A percentile compares a stretch with the other conserved stretches of the same genome.
These are phyloP conservation scores for Heliconius hortense DNA, from an alignment of 2,888 invertebrate species.

Conservation along the genomic window DNA sequence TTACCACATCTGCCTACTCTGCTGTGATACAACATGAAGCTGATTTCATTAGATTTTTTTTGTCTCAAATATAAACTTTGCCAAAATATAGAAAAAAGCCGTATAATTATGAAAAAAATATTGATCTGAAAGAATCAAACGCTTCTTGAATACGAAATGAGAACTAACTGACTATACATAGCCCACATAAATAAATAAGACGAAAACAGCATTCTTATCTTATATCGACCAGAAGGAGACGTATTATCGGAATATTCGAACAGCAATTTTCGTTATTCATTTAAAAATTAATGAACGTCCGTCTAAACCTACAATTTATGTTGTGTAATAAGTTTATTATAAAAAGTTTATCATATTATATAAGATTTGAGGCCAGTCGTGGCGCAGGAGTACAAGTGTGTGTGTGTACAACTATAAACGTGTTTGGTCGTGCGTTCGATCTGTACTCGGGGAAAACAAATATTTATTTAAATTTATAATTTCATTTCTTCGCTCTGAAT, in stretches of 20 bases:
- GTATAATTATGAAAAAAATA: constrained; percentile 40
- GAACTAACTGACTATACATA: constrained; percentile 63
- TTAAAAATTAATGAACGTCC: constrained; percentile 28
- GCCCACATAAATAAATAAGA: constrained; percentile 55
- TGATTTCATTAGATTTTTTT: too few species aligned
- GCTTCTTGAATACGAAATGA: constrained; percentile 60
- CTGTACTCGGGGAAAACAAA: too few species aligned
- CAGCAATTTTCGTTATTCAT: constrained; percentile 46
- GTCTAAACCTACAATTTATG: constrained; percentile 25
- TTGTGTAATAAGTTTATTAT: constrained; percentile 3
- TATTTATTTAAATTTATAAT: too few species aligned
- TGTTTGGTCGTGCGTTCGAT: too few species aligned
- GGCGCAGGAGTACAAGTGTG: not conserved
- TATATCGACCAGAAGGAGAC: constrained; percentile 58
- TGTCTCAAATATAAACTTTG: constrained; percentile 50
- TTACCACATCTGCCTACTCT: too few species aligned
- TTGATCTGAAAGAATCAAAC: constrained; percentile 38
- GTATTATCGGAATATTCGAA: constrained; percentile 61
- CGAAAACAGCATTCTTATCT: constrained; percentile 61
- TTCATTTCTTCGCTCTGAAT: too few species aligned
- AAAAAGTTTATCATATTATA: not conserved
- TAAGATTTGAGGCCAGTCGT: not conserved
- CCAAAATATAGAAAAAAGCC: constrained; percentile 46
- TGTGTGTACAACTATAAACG: too few species aligned
- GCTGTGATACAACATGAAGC: too few species aligned